Base-by-base conservation (phyloP, 2,888 invertebrate species). In the Agonum fuliginosum region DNA sequence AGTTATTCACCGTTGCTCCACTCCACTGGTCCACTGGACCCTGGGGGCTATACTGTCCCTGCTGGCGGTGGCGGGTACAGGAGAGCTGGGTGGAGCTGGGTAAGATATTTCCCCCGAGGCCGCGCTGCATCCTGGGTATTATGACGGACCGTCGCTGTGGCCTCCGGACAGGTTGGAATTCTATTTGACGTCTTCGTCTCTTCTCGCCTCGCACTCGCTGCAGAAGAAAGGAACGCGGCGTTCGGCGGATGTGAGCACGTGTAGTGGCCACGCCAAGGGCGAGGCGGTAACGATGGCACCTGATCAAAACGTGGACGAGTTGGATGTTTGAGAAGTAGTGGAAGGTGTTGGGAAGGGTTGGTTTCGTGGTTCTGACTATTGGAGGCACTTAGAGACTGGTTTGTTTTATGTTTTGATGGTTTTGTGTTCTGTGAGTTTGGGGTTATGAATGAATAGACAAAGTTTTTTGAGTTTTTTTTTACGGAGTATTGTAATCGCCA, bases 91-190 rank as follows among this genome's bases (percentile, higher is more conserved):
- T 83, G 84, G 27, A 81, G 84, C 83, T 84, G 10, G 37, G 84
- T 85, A 85, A 86, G 85, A 85, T 85, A 85, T 86, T 83, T 82
- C 82, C 85, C 81, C 79, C 82, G 84, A 84, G 75, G 19, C 12
- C 1, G 2, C 12, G 12, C 24, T 65, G 51, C 46, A 83, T 83
- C 83, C 83, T 84, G 83, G 67, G 84, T 84, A 83, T 84, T 83
- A 82, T 83, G 84, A 83, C 83, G 84, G 84, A 83, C 83, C 84
- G 84, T 82, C 81, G 81, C 83, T 82, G 81, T 48, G 58, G 83
- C 84, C 81, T 65, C 69, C 67, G 81, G 84, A 82, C 73, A 81
- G 80, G 80, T 84, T 84, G 83, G 83, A 84, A 85, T 84, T 85
- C 85, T 84, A 83, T 82, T 83, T 83, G 80, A 81, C 81, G 71